These are phyloP conservation scores for Lophura nycthemera DNA, from an alignment of 2,113 vertebrate genomes.

Conservation along the genomic window DNA sequence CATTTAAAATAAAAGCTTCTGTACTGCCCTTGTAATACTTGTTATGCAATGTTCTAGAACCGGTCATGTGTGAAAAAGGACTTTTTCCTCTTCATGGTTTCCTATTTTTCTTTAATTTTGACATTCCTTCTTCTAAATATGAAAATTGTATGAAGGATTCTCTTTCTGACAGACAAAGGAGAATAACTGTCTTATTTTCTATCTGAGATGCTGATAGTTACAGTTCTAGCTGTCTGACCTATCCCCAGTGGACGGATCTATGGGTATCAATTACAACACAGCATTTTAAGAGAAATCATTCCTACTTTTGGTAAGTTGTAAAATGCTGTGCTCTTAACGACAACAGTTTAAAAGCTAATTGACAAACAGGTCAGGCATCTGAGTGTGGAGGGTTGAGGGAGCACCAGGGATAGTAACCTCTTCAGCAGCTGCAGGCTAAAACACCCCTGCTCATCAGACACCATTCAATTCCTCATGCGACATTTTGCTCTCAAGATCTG, in stretches of 20 bases:
- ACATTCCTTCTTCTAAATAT: not conserved
- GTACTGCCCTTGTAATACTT: not conserved
- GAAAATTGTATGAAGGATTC: not conserved
- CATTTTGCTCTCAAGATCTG: not conserved
- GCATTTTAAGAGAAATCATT: not conserved
- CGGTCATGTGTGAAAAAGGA: not conserved
- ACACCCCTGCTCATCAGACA: not conserved
- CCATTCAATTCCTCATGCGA: accelerated
- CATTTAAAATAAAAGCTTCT: not conserved
- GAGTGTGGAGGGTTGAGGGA: not conserved
- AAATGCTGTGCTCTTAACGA: not conserved
- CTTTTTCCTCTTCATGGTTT: not conserved
- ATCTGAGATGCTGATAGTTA: not conserved
- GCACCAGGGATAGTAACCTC: not conserved
- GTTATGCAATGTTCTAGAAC: not conserved
- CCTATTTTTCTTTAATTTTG: not conserved
- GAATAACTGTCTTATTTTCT: not conserved
- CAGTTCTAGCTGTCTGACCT: not conserved
- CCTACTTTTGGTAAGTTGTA: not conserved
- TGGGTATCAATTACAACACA: not conserved
- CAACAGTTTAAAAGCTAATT: not conserved
- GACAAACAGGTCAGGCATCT: not conserved
- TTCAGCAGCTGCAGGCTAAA: not conserved
- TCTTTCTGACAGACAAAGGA: not conserved
- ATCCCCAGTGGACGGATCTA: accelerated